Base-by-base conservation (phyloP, 2,113 vertebrate species). In the Percopsis transmontana region DNA sequence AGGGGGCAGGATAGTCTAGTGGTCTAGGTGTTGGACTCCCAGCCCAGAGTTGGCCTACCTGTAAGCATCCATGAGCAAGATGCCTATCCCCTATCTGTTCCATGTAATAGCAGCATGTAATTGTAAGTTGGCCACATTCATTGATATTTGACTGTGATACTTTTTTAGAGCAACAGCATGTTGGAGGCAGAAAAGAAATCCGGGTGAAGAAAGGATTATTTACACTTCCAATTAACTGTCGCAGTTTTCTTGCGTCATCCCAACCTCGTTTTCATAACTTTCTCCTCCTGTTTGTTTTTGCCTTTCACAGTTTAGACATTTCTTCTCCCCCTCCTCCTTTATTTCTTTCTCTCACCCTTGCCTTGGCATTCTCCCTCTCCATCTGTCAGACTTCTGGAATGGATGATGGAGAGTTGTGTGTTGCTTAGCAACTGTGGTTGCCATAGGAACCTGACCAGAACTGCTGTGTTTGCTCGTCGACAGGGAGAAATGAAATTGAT, bases 371-470 rank as follows among this genome's bases (percentile, higher is more conserved):
- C 81, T 83, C 66, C 48, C 71, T 75, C 81, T 91, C 89, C 89
- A 86, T 91, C 90, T 91, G 91, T 92, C 85, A 88, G 88, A 92
- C 88, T 92, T 91, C 87, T 90, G 91, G 90, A 92, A 92, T 90
- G 91, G 90, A 87, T 90, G 90, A 90, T 91, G 88, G 88, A 90
- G 90, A 92, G 91, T 92, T 87, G 84, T 78, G 89, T 44, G 90
- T 93, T 92, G 91, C 92, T 81, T 90, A 83, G 91, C 89, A 92
- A 93, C 92, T 91, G 88, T 6, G 57, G 90, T 92, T 92, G 69
- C 89, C 84, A 81, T 78, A 78, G 87, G 54, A 87, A 92, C 88
- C 60, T 1, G 61, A 53, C 67, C 70, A 86, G 83, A 89, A 87
- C 87, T 83, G 76, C 85, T 76, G 77, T 76, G 77, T 89, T 86